phyloP scores from a whole-genome alignment of 2,113 vertebrate genomes.

The Anas platyrhynchos region DNA sequence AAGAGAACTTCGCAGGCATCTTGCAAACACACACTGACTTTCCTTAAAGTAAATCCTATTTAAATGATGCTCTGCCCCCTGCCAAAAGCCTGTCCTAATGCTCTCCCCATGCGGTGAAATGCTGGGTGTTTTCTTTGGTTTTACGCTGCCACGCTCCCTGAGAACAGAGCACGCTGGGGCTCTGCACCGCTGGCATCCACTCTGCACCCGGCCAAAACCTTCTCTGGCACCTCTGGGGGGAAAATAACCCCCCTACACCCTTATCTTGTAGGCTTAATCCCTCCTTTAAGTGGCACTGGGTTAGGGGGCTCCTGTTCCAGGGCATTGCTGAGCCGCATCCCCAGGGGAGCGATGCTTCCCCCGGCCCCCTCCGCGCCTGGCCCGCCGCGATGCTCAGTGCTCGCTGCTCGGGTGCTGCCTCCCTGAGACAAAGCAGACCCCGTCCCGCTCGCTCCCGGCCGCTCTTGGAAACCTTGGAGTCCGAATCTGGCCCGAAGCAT shows the following conservation, averaged over 20 bases:
- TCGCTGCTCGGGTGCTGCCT: accelerated
- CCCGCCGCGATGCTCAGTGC: not conserved
- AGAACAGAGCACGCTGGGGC: not conserved
- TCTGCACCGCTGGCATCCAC: accelerated
- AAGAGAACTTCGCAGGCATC: not conserved
- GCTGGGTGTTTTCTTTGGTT: accelerated
- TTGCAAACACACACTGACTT: not conserved
- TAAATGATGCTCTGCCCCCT: not conserved
- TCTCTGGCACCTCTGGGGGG: not conserved
- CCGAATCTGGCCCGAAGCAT: not conserved
- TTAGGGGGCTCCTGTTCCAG: not conserved
- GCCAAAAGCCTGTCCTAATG: not conserved
- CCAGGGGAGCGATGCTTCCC: not conserved
- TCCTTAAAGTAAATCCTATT: not conserved
- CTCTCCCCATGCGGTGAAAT: not conserved
- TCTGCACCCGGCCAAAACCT: not conserved
- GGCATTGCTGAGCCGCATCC: not conserved
- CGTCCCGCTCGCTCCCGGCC: accelerated
- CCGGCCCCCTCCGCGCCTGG: accelerated
- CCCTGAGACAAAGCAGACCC: not conserved
- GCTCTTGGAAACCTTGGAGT: not conserved
- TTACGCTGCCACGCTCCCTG: not conserved
- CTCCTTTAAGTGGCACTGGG: not conserved
- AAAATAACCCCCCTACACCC: not conserved
- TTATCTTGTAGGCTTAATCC: not conserved